A percentile compares a stretch with the other conserved stretches of the same genome.
Evolutionary conservation across 2,888 invertebrate species (phyloP).

Genomic region (Ormyrus rosae): DNA sequence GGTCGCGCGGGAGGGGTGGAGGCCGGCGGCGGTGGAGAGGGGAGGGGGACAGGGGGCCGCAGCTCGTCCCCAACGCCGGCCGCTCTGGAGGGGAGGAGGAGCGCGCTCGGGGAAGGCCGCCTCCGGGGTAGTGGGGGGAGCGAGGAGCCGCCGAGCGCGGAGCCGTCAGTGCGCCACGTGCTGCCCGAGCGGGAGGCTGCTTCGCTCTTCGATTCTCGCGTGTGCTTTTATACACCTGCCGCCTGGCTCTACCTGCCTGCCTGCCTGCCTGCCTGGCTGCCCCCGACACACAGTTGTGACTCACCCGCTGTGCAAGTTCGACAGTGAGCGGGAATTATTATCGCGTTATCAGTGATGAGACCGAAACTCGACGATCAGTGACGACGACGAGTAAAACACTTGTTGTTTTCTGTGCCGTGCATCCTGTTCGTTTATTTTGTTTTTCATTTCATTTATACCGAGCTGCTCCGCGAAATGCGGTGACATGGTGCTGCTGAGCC

Average conservation of each 20-base stretch:
- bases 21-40: slow-evolving; percentile 8
- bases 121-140: slow-evolving; percentile 62
- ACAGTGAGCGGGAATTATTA: background rate
- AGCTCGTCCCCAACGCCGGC: too few species aligned
- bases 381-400: too few species aligned
- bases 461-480: slow-evolving; percentile 37
- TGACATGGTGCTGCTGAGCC: slow-evolving; percentile 52
- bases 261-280: background rate
- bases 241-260: too few species aligned
- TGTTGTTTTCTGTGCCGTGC: too few species aligned
- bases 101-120: slow-evolving; percentile 47
- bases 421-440: too few species aligned
- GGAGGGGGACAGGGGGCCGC: slow-evolving; percentile 58
- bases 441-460: too few species aligned
- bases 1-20: slow-evolving; percentile 4
- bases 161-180: slow-evolving; percentile 76
- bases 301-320: background rate
- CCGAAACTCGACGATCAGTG: too few species aligned
- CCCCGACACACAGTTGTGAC: background rate
- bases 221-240: background rate
- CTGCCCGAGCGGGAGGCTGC: slow-evolving; percentile 74
- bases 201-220: slow-evolving; percentile 40
- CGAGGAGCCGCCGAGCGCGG: slow-evolving; percentile 66
- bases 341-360: too few species aligned
- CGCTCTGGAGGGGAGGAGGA: slow-evolving; percentile 56